Evolutionary conservation across 1,140 invertebrate genomes (phyloP).

Genomic region (Brevipalpus yothersi): DNA sequence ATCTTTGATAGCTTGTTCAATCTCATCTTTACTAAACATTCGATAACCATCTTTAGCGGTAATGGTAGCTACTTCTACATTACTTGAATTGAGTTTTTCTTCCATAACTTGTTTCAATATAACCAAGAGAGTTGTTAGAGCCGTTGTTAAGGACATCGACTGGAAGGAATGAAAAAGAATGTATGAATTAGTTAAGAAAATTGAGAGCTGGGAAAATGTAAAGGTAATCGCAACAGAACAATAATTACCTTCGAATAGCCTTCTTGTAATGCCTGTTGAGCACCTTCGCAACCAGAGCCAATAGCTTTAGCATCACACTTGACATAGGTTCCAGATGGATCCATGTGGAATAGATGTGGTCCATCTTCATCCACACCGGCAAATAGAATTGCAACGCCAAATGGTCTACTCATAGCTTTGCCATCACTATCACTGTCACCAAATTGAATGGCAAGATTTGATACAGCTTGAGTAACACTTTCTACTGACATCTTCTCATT

Average conservation of each 20-base stretch:
- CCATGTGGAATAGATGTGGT: constrained; percentile 61
- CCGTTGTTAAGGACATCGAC: constrained; percentile 89
- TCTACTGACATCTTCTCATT: constrained; percentile 90
- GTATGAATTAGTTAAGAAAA: background rate
- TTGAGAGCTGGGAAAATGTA: background rate
- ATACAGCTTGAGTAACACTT: constrained; percentile 90
- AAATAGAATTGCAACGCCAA: constrained; percentile 67
- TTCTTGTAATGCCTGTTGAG: constrained; percentile 84
- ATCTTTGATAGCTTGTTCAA: constrained; percentile 30
- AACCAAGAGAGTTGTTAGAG: constrained; percentile 63
- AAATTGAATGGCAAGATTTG: constrained; percentile 93
- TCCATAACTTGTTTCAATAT: constrained; percentile 99
- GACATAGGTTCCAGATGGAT: constrained; percentile 89
- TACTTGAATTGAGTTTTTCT: constrained; percentile 87
- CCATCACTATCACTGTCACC: constrained; percentile 89
- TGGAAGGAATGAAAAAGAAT: constrained; percentile 20
- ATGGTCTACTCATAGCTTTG: constrained; percentile 88
- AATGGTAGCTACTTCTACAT: constrained; percentile 87
- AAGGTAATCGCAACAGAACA: background rate
- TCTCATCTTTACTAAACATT: constrained; percentile 67
- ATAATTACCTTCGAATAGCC: constrained; percentile 43
- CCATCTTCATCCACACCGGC: constrained; percentile 30
- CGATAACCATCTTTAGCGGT: constrained; percentile 59
- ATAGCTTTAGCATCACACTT: constrained; percentile 97
- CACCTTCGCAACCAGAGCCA: constrained; percentile 94